Percentiles rank a stretch among this genome's conserved stretches.
Conservation (phyloP, 2,113 vertebrate species). For the Proteles cristata region DNA sequence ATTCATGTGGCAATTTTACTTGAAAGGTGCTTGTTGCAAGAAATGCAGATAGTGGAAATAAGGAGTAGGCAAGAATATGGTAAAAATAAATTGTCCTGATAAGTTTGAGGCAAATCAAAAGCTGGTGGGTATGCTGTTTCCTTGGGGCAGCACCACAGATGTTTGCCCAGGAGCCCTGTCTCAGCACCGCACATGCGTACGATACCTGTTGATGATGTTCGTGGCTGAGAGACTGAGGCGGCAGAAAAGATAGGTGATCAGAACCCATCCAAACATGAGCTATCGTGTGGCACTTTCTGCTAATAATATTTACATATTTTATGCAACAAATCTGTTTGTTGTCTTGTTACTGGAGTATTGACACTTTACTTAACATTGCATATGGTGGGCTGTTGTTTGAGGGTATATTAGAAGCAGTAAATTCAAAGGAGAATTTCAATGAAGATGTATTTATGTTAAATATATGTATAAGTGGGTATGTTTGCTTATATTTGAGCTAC, state of each 20-base stretch:
- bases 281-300: constrained; percentile 51
- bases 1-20: not conserved
- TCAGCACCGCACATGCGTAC: not conserved
- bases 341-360: constrained; percentile 68
- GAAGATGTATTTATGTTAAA: constrained; percentile 61
- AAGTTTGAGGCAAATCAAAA: constrained; percentile 59
- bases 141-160: constrained; percentile 56
- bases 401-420: not conserved
- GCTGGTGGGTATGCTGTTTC: constrained; percentile 53
- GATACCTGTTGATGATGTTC: constrained; percentile 80
- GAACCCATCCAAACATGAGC: constrained; percentile 40
- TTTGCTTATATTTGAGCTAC: constrained; percentile 48
- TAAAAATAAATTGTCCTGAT: not conserved
- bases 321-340: constrained; percentile 69
- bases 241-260: constrained; percentile 49
- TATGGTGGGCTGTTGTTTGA: constrained; percentile 55
- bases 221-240: not conserved
- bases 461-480: constrained; percentile 52
- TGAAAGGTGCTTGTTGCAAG: not conserved
- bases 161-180: constrained; percentile 20
- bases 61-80: not conserved
- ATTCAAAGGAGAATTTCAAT: constrained; percentile 52
- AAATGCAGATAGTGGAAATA: constrained; percentile 14
- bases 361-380: constrained; percentile 67
- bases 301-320: constrained; percentile 70